Base-by-base conservation (phyloP, 2,113 vertebrate genomes). In the Oophaga pumilio region DNA sequence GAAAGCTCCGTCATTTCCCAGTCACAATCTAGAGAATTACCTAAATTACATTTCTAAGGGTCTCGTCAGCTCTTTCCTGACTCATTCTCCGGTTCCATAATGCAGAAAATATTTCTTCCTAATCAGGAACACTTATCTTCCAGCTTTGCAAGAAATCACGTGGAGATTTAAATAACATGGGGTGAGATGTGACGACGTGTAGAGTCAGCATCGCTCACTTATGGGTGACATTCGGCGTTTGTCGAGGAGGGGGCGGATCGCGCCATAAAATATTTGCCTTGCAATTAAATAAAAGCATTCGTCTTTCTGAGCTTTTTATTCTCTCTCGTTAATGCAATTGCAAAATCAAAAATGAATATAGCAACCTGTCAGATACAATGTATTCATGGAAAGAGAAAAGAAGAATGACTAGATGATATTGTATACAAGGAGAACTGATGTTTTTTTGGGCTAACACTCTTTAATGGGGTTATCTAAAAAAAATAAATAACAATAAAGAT, bases 71-170 rank as follows among this genome's bases (percentile, higher is more conserved):
- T 85, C 14, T 59, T 57, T n/a, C 56, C 83, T 76, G 33, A 85
- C 71, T 85, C 84, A 64, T 77, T 52, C 73, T 50, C 59, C 68
- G 57, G 68, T 57, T 53, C n/a, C 59, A 85, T 76, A 52, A 77
- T 49, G 68, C 84, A 50, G 84, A 62, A 60, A 59, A 77, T 60
- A 64, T 77, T 64, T 33, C 66, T 52, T 73, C 52, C 84, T 77
- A 77, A 77, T 77, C 71, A 85, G 57, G 12, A 24, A 49, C 71
- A 76, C 73, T 85, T 85, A 60, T 62, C 71, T 77, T 49, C 57
- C 24, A 24, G n/a, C 73, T 73, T 52, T 77, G 56, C 74, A 77
- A 43, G 57, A 62, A 76, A 77, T 33, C 84, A 77, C 73, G 62
- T 62, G 84, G 68, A 52, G 49, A 13, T 68, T 82, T 82, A 66